Base-by-base conservation (phyloP, 1,140 invertebrate genomes). In the Neodiprion pinetum region DNA sequence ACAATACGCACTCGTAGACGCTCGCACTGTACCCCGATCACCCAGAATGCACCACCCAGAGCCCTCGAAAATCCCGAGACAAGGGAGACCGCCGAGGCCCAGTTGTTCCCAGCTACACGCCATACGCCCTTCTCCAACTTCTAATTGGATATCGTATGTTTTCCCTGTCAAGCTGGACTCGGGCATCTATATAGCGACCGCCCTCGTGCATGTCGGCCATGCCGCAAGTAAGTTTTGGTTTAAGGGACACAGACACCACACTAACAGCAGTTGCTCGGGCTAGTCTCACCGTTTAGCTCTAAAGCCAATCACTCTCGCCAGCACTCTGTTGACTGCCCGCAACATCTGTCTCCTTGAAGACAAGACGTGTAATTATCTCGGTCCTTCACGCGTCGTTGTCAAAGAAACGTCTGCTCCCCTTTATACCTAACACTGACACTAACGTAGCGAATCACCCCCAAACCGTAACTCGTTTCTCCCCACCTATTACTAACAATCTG, bases 71-170 rank as follows among this genome's bases (percentile, higher is more conserved):
- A 61, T 61, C 11, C 79, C 78, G 78, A 81, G 78, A 67, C 78
- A 69, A 69, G 17, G 21, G 67, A 81, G 80, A 79, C 74, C 79
- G 82, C 77, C 78, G 81, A 83, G 76, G 77, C 77, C 78, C 78
- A 82, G 77, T 83, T 21, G 17, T 21, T 40, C 53, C 53, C 53
- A 61, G 53, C n/a, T 40, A 40, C 53, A 14, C 53, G 53, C 53
- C 53, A 12, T 5, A 40, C 1, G 28, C 9, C 53, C 11, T 61
- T 61, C 11, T 61, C 53, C 53, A 61, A 61, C 53, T 61, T 83
- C 81, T 84, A 83, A 84, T 82, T 80, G 83, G 82, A 84, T 80
- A 78, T 82, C 80, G 78, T 61, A 61, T 82, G 80, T 84, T 83
- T 82, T 82, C 77, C 75, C 78, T 82, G 79, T 79, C 81, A 83